Evolutionary conservation across 2,888 invertebrate species (phyloP).

Genomic region (Tenthredo scrophulariae): DNA sequence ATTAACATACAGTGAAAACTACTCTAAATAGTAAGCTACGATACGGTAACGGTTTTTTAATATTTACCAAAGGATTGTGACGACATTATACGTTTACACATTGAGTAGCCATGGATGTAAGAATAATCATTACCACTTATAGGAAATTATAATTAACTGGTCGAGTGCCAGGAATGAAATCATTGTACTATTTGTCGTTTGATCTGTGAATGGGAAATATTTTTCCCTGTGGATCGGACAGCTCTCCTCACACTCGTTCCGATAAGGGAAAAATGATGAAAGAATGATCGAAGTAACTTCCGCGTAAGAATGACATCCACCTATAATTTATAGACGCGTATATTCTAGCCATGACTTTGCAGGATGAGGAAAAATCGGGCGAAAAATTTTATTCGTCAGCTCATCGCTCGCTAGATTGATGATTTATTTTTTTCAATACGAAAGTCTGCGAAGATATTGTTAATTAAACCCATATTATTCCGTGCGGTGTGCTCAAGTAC

Average conservation of each 20-base stretch:
- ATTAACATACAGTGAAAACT: slow-evolving; percentile 15
- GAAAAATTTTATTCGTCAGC: not conserved
- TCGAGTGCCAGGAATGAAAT: not conserved
- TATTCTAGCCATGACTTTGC: not conserved
- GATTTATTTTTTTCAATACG: not conserved
- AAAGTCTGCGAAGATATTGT: not conserved
- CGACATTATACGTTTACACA: not conserved
- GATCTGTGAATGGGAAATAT: too few relatives aligned
- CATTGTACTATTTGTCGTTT: not conserved
- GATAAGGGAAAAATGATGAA: not conserved
- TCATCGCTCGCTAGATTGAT: not conserved
- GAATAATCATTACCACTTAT: slow-evolving; percentile 9
- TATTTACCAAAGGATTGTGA: slow-evolving; percentile 31
- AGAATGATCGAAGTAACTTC: not conserved
- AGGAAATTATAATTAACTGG: not conserved
- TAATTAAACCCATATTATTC: not conserved
- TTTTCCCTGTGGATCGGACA: not conserved
- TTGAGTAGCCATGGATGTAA: not conserved
- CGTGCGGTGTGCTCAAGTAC: not conserved
- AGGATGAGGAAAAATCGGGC: not conserved
- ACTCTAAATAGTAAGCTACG: not conserved
- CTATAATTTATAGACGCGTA: not conserved
- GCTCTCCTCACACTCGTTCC: not conserved
- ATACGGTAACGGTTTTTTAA: slow-evolving; percentile 21
- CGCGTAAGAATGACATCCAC: not conserved